Evolutionary conservation across 2,888 invertebrate genomes (phyloP).

Genomic region (Halocaridina rubra): DNA sequence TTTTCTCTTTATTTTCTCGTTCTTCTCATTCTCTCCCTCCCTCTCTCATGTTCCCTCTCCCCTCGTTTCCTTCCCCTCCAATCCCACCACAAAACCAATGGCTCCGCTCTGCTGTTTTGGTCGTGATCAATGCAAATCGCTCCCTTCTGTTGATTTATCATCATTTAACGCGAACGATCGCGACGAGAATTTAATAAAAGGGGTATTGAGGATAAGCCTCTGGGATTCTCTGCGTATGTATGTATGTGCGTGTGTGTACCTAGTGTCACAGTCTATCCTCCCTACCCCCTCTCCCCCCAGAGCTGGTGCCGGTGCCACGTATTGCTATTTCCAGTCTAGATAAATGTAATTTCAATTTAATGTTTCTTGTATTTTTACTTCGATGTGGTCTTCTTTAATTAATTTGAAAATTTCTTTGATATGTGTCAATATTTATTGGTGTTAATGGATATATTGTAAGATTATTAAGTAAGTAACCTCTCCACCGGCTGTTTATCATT

Average conservation of each 20-base stretch:
- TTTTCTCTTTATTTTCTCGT: no score
- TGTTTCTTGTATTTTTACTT: no score
- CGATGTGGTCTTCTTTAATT: no score
- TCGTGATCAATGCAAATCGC: slow-evolving; percentile 51
- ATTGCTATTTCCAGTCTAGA: no score
- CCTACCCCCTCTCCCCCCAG: neutral
- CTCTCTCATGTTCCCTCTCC: neutral
- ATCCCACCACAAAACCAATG: neutral
- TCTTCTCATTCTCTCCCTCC: neutral
- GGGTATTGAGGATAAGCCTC: slow-evolving; percentile 48
- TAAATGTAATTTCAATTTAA: no score
- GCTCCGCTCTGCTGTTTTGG: neutral
- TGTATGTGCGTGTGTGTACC: neutral
- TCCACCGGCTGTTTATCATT: no score
- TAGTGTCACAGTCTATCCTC: neutral
- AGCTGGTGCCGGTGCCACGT: no score
- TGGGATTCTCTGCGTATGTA: neutral
- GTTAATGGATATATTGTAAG: no score
- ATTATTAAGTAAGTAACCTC: no score
- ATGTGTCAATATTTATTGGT: no score
- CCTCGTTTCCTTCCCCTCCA: neutral
- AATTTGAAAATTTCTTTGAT: no score
- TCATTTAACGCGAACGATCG: slow-evolving; percentile 53
- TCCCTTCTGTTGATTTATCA: slow-evolving; percentile 40
- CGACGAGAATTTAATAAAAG: slow-evolving; percentile 57